Evolutionary conservation across 2,113 vertebrate species (phyloP), one percentile per base, ranked within the genome.

Genomic region (Ondatra zibethicus): DNA sequence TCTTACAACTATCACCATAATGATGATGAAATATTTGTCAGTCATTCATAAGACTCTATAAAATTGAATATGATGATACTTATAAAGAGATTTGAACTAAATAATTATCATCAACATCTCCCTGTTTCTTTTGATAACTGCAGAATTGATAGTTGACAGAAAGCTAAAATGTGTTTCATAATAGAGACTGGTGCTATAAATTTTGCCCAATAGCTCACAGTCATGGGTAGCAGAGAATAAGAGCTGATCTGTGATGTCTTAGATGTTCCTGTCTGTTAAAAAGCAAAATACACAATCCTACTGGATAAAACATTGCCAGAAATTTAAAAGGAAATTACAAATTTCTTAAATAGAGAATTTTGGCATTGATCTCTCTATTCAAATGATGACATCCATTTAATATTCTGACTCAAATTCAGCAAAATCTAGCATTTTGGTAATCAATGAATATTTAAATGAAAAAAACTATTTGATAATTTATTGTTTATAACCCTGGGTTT

Each of bases 21-120:
- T 75, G 36, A 89, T 61, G 7, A 63, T 27, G 77, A 58, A 75
- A 39, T 92, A 90, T 93, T 96, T 96, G 8, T 31, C 86, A 80
- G 14, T 58, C 16, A 5, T 50, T 90, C 66, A 88, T 0, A 86
- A 39, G 65, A 33, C 14, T 78, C 88, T 52, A n/a, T 50, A 89
- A 96, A 87, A 29, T 16, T 29, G 10, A 86, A n/a, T 68, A 12
- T 61, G 0, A 36, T 72, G 23, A 8, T 19, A 5, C 3, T 23
- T 36, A 1, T 42, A 66, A 76, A 14, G 21, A 92, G 33, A 1
- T 73, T 89, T 70, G 0, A 72, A 39, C 90, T 93, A 91, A 92
- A 93, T 84, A 47, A 93, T 84, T 42, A 2, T 16, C 68, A 68
- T 13, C 5, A 63, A 25, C 7, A 63, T 72, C 61, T 9, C 92